Evolutionary conservation across 2,888 invertebrate species (phyloP).

Genomic region (Prenolepis imparis): DNA sequence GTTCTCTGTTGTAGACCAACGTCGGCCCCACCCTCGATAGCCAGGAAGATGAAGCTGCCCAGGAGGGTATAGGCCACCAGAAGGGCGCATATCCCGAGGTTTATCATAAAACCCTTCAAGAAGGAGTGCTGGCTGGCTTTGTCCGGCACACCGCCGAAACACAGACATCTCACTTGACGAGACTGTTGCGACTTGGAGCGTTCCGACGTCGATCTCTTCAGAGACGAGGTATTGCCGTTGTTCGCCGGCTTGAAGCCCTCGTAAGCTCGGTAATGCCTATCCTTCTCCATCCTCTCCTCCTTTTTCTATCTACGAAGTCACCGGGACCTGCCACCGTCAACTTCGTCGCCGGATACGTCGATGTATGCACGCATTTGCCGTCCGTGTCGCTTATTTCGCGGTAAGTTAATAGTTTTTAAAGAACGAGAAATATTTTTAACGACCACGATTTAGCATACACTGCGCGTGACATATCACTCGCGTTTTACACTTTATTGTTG

Average conservation of each 20-base stretch:
- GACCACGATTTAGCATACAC: neutral
- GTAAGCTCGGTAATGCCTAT: slow-evolving; percentile 84
- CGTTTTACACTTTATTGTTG: neutral
- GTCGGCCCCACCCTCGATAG: slow-evolving; percentile 92
- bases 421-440: neutral
- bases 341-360: slow-evolving; percentile 27
- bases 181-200: slow-evolving; percentile 77
- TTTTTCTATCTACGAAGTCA: slow-evolving; percentile 48
- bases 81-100: slow-evolving; percentile 93
- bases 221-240: slow-evolving; percentile 85
- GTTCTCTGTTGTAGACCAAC: slow-evolving; percentile 87
- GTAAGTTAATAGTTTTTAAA: slow-evolving; percentile 6
- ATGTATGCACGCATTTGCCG: slow-evolving; percentile 22
- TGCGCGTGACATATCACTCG: neutral
- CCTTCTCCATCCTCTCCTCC: slow-evolving; percentile 82
- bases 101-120: slow-evolving; percentile 92
- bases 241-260: slow-evolving; percentile 85
- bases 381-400: neutral
- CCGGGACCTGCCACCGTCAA: slow-evolving; percentile 54
- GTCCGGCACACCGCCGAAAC: slow-evolving; percentile 85
- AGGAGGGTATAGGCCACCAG: slow-evolving; percentile 93
- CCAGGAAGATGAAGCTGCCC: slow-evolving; percentile 94
- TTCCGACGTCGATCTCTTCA: slow-evolving; percentile 79
- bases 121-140: slow-evolving; percentile 87
- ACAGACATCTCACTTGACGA: slow-evolving; percentile 83